phyloP scores from a whole-genome alignment of 2,797 vertebrate genomes.

The Notamacropus eugenii region DNA sequence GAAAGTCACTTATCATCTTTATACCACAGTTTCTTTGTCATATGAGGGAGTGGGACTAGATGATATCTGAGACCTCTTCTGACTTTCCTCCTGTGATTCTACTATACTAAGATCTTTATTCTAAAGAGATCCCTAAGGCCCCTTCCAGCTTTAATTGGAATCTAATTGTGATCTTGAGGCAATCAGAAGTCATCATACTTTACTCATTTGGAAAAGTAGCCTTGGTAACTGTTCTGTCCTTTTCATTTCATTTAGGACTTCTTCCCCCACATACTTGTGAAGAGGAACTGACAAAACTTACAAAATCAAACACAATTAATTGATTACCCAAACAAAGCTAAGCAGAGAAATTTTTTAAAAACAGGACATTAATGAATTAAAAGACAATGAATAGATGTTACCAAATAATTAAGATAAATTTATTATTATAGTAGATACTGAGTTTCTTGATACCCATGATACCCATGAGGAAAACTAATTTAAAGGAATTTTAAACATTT shows the following conservation, averaged over 20 bases:
- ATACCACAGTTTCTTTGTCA: neutral
- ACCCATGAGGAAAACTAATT: neutral
- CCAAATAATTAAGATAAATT: constrained; percentile 25
- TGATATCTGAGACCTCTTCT: neutral
- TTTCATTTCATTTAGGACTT: neutral
- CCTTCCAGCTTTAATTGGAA: neutral
- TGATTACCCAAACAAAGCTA: constrained; percentile 15
- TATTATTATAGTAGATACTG: constrained; percentile 50
- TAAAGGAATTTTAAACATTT: neutral
- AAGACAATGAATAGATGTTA: constrained; percentile 36
- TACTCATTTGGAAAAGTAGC: neutral
- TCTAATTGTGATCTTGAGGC: neutral
- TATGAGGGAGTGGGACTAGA: neutral
- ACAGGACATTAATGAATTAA: constrained; percentile 6
- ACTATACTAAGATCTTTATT: neutral
- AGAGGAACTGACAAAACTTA: neutral
- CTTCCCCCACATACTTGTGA: neutral
- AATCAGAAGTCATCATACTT: neutral
- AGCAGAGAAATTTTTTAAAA: constrained; percentile 48
- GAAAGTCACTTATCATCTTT: neutral
- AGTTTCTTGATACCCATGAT: neutral
- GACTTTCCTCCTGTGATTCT: neutral
- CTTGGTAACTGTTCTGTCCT: neutral
- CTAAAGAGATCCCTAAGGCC: neutral
- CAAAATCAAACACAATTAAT: constrained; percentile 25